Percentiles rank a stretch among this genome's conserved stretches.
phyloP scores from a whole-genome alignment of 2,888 invertebrate genomes.

The Erebia epiphron region DNA sequence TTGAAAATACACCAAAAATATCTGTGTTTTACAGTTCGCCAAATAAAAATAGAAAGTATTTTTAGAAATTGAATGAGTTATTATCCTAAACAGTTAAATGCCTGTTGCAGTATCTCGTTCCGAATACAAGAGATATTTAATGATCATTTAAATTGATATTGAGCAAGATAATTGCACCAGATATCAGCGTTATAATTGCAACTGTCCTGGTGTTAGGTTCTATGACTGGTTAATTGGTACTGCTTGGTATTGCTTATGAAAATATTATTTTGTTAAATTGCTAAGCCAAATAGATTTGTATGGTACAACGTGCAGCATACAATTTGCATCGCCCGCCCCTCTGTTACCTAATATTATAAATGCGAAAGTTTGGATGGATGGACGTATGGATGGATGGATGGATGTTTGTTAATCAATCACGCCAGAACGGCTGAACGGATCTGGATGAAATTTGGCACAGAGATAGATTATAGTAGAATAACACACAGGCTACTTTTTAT shows the following conservation, averaged over 20 bases:
- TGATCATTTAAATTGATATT: slow-evolving; percentile 17
- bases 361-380: no score
- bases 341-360: no score
- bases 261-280: neutral
- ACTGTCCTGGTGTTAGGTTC: slow-evolving; percentile 6
- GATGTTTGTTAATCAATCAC: no score
- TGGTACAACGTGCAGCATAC: no score
- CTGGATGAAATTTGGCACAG: no score
- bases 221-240: slow-evolving; percentile 8
- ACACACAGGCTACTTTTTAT: no score
- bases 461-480: no score
- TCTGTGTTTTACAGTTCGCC: no score
- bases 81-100: neutral
- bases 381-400: no score
- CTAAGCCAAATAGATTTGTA: neutral
- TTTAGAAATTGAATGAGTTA: neutral
- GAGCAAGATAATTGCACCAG: slow-evolving; percentile 19
- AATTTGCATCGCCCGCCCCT: no score
- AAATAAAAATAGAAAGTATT: neutral
- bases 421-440: no score
- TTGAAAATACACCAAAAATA: no score
- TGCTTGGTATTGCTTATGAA: slow-evolving; percentile 9
- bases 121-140: slow-evolving; percentile 20
- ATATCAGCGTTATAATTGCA: slow-evolving; percentile 19
- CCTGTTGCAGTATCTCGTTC: neutral